Evolutionary conservation across 2,113 vertebrate genomes (phyloP).

Genomic region (human): DNA sequence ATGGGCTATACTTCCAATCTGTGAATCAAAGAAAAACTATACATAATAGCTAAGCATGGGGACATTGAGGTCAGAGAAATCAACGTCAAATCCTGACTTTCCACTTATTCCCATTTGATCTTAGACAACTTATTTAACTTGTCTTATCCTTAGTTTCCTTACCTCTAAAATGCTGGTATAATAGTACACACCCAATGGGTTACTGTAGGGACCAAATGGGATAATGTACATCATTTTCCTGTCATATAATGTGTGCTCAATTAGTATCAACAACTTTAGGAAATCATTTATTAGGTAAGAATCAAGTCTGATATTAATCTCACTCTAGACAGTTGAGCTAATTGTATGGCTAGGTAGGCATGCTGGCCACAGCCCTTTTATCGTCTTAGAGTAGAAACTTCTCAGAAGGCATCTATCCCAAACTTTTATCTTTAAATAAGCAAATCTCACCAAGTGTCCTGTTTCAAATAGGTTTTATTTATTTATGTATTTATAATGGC

Average conservation of each 20-base stretch:
- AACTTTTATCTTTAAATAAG: not conserved
- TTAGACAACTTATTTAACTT: constrained; percentile 30
- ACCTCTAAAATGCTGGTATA: not conserved
- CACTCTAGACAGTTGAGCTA: not conserved
- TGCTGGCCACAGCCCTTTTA: not conserved
- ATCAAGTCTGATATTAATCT: not conserved
- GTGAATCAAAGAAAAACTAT: constrained; percentile 40
- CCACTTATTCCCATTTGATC: not conserved
- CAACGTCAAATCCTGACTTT: not conserved
- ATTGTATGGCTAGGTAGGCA: not conserved
- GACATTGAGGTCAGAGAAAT: constrained; percentile 52
- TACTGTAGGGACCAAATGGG: not conserved
- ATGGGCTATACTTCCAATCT: not conserved
- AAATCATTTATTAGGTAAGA: not conserved
- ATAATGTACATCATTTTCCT: not conserved
- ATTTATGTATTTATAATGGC: not conserved
- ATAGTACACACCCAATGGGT: not conserved
- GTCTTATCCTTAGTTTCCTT: not conserved
- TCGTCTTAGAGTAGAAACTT: not conserved
- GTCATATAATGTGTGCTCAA: not conserved
- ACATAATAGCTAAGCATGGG: constrained; percentile 31
- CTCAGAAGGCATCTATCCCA: not conserved
- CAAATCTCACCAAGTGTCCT: not conserved
- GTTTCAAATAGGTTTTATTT: not conserved
- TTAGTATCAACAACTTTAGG: constrained; percentile 22